A percentile compares a stretch with the other conserved stretches of the same genome.
phyloP scores from a whole-genome alignment of 2,113 vertebrate species.

The Myrmecophaga tridactyla region DNA sequence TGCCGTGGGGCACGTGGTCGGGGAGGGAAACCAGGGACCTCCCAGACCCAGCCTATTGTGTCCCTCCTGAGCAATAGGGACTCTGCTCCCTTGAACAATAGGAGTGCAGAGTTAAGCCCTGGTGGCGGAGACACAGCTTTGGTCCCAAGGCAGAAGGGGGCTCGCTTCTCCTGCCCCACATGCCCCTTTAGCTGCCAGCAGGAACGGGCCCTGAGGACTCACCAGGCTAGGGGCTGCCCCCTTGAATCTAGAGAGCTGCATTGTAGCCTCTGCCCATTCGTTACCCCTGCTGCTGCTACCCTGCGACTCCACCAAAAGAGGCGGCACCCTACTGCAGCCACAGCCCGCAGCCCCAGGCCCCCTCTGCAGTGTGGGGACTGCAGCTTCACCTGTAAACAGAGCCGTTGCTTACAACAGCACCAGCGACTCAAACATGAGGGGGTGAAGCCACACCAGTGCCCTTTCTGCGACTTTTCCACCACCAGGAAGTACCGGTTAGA shows the following conservation, averaged over 20 bases:
- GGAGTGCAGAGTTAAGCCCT: neutral
- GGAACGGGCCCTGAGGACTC: slow-evolving; percentile 87
- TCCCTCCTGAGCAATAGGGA: neutral
- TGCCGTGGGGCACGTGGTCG: slow-evolving; percentile 74
- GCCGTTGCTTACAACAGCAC: slow-evolving; percentile 89
- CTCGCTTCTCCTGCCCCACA: slow-evolving; percentile 85
- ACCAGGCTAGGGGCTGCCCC: slow-evolving; percentile 88
- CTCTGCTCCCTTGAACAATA: neutral
- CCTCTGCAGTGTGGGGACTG: slow-evolving; percentile 87
- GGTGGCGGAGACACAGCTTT: neutral
- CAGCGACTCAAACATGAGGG: slow-evolving; percentile 90
- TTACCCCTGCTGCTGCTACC: slow-evolving; percentile 81
- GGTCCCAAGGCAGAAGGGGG: slow-evolving; percentile 64
- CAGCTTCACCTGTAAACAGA: slow-evolving; percentile 91
- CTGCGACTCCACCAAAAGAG: slow-evolving; percentile 83
- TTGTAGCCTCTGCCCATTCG: slow-evolving; percentile 87
- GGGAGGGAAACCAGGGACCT: slow-evolving; percentile 12
- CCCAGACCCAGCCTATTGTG: neutral
- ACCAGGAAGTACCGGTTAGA: slow-evolving; percentile 91
- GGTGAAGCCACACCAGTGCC: slow-evolving; percentile 86
- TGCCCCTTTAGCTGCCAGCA: slow-evolving; percentile 91
- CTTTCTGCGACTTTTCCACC: slow-evolving; percentile 92
- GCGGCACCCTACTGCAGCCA: slow-evolving; percentile 78
- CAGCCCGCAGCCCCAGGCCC: slow-evolving; percentile 81
- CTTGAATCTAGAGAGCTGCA: slow-evolving; percentile 81